Evolutionary conservation across 2,888 invertebrate genomes (phyloP).

Genomic region (Drosophila kambysellisi): DNA sequence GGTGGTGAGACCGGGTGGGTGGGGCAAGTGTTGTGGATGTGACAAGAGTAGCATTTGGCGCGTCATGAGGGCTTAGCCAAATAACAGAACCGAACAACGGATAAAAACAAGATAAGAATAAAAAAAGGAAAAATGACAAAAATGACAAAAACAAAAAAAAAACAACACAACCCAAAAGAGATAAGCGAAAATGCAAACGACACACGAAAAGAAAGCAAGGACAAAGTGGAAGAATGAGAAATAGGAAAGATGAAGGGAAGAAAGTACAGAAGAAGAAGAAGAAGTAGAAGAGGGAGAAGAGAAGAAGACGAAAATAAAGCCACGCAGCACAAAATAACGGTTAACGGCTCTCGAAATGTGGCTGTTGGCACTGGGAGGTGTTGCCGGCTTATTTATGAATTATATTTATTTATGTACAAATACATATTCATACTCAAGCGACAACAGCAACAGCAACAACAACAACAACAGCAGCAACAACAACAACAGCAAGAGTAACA

Average conservation of each 20-base stretch:
- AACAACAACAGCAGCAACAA: conserved; percentile 16
- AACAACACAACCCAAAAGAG: conserved; percentile 25
- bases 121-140: not conserved
- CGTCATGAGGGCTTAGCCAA: conserved; percentile 50
- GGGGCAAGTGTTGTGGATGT: not conserved
- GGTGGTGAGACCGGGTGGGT: not conserved
- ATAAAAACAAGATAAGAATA: conserved; percentile 34
- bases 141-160: conserved; percentile 6
- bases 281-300: not conserved
- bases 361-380: conserved; percentile 29
- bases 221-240: not conserved
- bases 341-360: conserved; percentile 17
- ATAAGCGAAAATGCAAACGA: conserved; percentile 48
- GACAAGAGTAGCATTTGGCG: conserved; percentile 50
- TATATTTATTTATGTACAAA: conserved; percentile 37
- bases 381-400: conserved; percentile 52
- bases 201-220: conserved; percentile 13
- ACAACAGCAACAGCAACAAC: conserved; percentile 22
- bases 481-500: conserved; percentile 12
- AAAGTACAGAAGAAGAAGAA: not conserved
- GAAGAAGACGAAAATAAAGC: conserved; percentile 13
- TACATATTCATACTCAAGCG: conserved; percentile 28
- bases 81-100: conserved; percentile 35
- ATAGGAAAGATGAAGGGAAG: conserved; percentile 12
- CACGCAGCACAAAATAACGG: conserved; percentile 43